A percentile compares a stretch with the other conserved stretches of the same genome.
Evolutionary conservation across 2,113 vertebrate genomes (phyloP).

Genomic region (Benitochromis conjunctus): DNA sequence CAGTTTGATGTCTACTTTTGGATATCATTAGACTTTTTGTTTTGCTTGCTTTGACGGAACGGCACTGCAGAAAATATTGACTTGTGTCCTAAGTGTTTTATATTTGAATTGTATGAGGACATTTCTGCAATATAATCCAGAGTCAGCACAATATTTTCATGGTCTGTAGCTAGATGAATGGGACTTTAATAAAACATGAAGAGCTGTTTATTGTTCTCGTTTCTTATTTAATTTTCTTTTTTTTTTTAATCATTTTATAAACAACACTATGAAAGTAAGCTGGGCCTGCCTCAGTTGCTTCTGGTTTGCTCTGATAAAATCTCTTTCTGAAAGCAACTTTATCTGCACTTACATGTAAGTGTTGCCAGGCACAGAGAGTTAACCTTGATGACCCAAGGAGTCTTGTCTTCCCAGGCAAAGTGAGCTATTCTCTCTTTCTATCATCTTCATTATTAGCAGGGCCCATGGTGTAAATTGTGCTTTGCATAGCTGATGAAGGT

Average conservation of each 20-base stretch:
- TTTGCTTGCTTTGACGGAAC: not conserved
- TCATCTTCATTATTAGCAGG: conserved; percentile 11
- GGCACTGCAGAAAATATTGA: not conserved
- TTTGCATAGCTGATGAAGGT: not conserved
- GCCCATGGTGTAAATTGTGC: not conserved
- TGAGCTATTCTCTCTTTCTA: not conserved
- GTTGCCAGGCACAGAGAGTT: not conserved
- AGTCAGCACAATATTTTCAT: not conserved
- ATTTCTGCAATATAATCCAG: not conserved
- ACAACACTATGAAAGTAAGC: not conserved
- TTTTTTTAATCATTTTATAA: not conserved
- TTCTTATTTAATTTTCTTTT: not conserved
- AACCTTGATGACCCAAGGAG: not conserved
- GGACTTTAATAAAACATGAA: not conserved
- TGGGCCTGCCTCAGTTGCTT: not conserved
- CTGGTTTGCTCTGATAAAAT: not conserved
- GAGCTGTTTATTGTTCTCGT: not conserved
- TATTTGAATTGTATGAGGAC: not conserved
- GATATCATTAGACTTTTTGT: not conserved
- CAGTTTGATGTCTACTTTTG: not conserved
- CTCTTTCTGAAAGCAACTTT: not conserved
- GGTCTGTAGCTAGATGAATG: not conserved
- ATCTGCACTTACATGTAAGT: not conserved
- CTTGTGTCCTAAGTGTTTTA: not conserved
- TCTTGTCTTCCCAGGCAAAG: not conserved